phyloP scores from a whole-genome alignment of 2,888 invertebrate species.

The Camptogramma bilineatum region DNA sequence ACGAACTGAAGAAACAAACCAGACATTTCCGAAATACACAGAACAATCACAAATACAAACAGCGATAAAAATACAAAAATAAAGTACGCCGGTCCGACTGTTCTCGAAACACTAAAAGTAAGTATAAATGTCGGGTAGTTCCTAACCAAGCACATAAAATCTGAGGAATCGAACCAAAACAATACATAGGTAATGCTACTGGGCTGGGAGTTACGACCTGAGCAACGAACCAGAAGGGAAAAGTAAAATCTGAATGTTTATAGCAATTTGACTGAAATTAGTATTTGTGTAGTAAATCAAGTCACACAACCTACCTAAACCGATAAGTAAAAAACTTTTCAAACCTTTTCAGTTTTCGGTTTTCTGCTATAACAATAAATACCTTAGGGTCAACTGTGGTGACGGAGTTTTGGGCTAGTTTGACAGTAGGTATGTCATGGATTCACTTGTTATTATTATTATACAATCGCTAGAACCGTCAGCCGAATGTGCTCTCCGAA shows the following conservation, averaged over 20 bases:
- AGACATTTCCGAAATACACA: slow-evolving; percentile 38
- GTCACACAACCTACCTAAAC: no score
- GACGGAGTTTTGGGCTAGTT: no score
- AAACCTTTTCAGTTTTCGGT: no score
- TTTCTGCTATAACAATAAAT: no score
- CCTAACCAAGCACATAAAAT: slow-evolving; percentile 59
- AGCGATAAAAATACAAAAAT: slow-evolving; percentile 43
- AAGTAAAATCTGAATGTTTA: neutral
- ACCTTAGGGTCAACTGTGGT: no score
- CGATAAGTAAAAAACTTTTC: neutral
- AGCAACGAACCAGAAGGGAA: neutral
- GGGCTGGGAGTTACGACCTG: slow-evolving; percentile 15
- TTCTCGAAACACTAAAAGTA: slow-evolving; percentile 52
- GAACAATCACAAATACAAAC: slow-evolving; percentile 47
- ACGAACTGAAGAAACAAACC: slow-evolving; percentile 43
- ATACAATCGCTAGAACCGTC: no score
- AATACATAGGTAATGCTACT: slow-evolving; percentile 20
- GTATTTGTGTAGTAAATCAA: neutral
- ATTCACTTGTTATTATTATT: no score
- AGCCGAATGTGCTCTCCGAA: no score
- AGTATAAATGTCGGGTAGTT: slow-evolving; percentile 57
- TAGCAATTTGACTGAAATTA: neutral
- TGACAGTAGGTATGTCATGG: no score
- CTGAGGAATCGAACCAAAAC: slow-evolving; percentile 47
- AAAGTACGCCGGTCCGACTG: slow-evolving; percentile 47